Conservation (phyloP, 2,113 vertebrate genomes). For the Ailurus styani region DNA sequence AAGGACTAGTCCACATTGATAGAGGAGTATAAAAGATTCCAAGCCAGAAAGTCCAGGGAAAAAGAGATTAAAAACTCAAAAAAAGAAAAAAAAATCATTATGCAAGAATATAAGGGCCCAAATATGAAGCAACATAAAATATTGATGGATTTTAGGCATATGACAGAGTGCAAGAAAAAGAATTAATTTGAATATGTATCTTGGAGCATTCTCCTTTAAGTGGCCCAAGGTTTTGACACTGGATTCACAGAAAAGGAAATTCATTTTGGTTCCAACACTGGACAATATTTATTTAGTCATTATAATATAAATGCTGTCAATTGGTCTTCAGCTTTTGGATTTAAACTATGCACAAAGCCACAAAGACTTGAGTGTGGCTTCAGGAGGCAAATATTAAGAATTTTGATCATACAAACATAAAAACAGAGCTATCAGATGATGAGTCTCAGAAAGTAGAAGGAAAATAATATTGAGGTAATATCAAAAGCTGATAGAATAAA, state of each 20-base stretch:
- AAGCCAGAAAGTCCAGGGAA: rapidly evolving
- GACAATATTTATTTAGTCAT: neutral
- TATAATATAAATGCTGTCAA: neutral
- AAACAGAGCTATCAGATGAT: neutral
- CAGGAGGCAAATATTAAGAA: neutral
- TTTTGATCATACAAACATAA: neutral
- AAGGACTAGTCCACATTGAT: neutral
- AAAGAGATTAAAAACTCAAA: neutral
- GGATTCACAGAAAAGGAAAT: neutral
- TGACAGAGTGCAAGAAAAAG: neutral
- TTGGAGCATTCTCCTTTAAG: neutral
- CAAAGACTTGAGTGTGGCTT: neutral
- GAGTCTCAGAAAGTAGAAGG: neutral
- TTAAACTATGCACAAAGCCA: neutral
- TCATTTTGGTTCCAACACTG: neutral
- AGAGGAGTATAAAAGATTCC: neutral
- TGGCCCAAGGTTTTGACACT: neutral
- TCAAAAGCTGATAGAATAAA: neutral
- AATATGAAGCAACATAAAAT: neutral
- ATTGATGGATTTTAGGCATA: neutral
- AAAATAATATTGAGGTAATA: neutral
- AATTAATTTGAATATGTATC: neutral
- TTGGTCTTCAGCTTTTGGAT: neutral
- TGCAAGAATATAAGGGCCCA: neutral
- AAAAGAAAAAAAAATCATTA: neutral